Base-by-base conservation (phyloP, 2,113 vertebrate species). In the Ammodytes marinus region DNA sequence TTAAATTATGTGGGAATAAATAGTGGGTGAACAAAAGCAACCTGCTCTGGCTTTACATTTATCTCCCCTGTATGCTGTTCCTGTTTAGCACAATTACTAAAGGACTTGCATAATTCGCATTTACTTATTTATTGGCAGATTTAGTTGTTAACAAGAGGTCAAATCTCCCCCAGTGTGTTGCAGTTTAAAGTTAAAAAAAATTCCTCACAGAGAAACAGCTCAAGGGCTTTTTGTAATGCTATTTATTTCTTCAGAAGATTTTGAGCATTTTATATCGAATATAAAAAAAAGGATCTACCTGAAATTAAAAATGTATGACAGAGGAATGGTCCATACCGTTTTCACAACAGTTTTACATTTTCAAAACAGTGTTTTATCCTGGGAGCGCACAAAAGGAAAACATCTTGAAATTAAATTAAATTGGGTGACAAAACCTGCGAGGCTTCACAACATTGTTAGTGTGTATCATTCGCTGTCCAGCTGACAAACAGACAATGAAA, bases 1-100 rank as follows among this genome's bases (percentile, higher is more conserved):
- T 94, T 94, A 91, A 89, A 90, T 86, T 69, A 88, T 79, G 87
- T 84, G 87, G 82, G 82, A 90, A 89, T 90, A 92, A 94, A 92
- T 86, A 88, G 83, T 57, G 77, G 43, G 72, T 77, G 83, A 90
- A 86, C 85, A 88, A 91, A 82, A 49, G 77, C 77, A 84, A 78
- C 74, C 85, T 65, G 57, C 61, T 65, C 63, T 64, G 39, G 64
- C 75, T 80, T 60, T 77, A 77, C 69, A 66, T 69, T 70, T 64
- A 71, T 76, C 69, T 85, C 66, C n/a, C 27, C 1, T 74, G n/a
- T 68, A 27, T 40, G 74, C 65, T 10, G 1, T 39, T 81, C 17
- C 57, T 79, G 27, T 76, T 80, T 14, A 73, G 65, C 55, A 69
- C 53, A 85, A 77, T 55, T 52, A 61, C 46, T 69, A 11, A 58